A percentile compares a stretch with the other conserved stretches of the same genome.
Evolutionary conservation across 2,113 vertebrate species (phyloP).

Genomic region (Lophura nycthemera): DNA sequence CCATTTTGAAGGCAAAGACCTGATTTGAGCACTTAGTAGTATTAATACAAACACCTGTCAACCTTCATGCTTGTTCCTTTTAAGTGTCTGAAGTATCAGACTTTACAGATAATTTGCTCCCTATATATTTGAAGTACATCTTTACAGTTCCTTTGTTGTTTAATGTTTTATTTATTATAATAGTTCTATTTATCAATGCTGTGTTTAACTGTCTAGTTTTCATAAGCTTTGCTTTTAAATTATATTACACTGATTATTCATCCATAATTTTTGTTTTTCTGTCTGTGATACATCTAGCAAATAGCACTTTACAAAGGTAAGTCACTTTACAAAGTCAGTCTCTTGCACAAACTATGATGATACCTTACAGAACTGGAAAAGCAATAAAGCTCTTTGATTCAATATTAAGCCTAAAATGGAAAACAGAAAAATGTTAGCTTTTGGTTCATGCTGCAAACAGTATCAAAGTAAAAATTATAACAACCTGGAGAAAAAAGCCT

Average conservation of each 20-base stretch:
- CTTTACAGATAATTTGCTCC: background rate
- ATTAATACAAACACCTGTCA: conserved; percentile 2
- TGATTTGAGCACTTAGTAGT: background rate
- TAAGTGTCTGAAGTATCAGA: conserved; percentile 20
- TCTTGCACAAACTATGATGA: background rate
- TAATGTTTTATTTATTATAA: conserved; percentile 31
- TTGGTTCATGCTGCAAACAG: background rate
- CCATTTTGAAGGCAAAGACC: background rate
- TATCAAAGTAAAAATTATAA: background rate
- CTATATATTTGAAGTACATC: background rate
- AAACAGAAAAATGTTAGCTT: background rate
- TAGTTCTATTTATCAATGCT: background rate
- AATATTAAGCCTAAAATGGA: background rate
- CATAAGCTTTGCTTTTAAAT: background rate
- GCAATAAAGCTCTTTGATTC: background rate
- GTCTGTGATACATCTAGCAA: background rate
- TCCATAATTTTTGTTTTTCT: background rate
- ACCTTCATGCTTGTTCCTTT: background rate
- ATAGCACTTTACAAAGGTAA: background rate
- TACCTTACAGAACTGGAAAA: background rate
- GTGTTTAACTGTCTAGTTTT: background rate
- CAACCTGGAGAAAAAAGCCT: background rate
- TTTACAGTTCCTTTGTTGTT: background rate
- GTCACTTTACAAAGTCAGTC: background rate
- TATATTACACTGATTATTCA: background rate